Conservation (phyloP, 2,888 invertebrate species). For the Machimus rusticus region DNA sequence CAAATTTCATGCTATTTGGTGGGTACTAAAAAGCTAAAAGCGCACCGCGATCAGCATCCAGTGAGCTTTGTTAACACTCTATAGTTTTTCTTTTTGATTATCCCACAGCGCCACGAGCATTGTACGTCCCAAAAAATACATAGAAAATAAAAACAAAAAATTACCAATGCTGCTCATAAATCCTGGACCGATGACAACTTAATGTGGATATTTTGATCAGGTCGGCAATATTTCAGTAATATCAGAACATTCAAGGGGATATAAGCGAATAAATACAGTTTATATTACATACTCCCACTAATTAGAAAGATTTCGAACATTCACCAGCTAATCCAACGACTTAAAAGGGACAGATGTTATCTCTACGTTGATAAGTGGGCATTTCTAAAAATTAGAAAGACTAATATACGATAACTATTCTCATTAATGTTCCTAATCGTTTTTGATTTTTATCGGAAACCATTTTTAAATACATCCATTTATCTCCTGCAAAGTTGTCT, state of each 20-base stretch:
- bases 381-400: background rate
- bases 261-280: background rate
- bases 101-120: background rate
- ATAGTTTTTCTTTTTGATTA: background rate
- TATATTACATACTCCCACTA: background rate
- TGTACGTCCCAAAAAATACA: background rate
- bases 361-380: background rate
- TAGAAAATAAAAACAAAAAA: background rate
- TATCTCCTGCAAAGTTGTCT: background rate
- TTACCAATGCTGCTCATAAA: background rate
- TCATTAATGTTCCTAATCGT: background rate
- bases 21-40: background rate
- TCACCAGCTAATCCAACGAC: background rate
- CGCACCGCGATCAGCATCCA: background rate
- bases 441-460: background rate
- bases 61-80: background rate
- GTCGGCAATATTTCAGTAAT: background rate
- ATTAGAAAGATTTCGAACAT: background rate
- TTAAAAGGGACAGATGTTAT: background rate
- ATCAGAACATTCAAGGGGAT: background rate
- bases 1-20: background rate
- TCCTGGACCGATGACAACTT: background rate
- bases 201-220: background rate
- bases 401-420: background rate
- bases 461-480: background rate